phyloP scores from a whole-genome alignment of 2,888 invertebrate species.

The Drosophila prostipennis region DNA sequence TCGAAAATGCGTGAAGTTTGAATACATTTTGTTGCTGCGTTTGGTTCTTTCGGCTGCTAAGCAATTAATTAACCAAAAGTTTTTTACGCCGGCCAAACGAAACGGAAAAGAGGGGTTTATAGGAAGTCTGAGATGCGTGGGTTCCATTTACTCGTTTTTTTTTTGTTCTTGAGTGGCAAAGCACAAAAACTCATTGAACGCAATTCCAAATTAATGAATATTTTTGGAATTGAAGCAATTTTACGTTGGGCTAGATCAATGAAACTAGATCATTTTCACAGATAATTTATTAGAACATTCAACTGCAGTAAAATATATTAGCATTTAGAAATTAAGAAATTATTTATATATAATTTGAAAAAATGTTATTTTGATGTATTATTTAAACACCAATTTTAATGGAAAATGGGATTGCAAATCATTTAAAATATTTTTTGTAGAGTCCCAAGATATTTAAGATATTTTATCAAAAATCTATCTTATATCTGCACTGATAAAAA shows the following conservation, averaged over 20 bases:
- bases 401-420: too few relatives aligned
- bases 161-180: constrained; percentile 22
- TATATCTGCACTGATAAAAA: too few relatives aligned
- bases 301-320: not conserved
- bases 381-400: too few relatives aligned
- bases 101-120: constrained; percentile 4
- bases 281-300: not conserved
- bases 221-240: constrained; percentile 17
- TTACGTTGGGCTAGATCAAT: constrained; percentile 2
- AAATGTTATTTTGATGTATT: too few relatives aligned
- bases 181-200: constrained; percentile 45
- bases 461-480: too few relatives aligned
- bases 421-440: too few relatives aligned
- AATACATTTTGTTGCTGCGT: constrained; percentile 62
- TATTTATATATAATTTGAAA: too few relatives aligned
- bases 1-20: constrained; percentile 50
- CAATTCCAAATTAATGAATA: constrained; percentile 43
- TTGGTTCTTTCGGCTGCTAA: constrained; percentile 48
- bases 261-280: constrained; percentile 11
- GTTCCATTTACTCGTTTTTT: constrained; percentile 23
- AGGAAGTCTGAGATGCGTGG: constrained; percentile 32
- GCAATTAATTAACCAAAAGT: constrained; percentile 72
- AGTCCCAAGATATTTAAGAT: too few relatives aligned
- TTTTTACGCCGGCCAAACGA: constrained; percentile 33
- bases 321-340: too few relatives aligned